These are phyloP conservation scores for Puma concolor DNA, from an alignment of 2,113 vertebrate genomes.

Conservation along the genomic window DNA sequence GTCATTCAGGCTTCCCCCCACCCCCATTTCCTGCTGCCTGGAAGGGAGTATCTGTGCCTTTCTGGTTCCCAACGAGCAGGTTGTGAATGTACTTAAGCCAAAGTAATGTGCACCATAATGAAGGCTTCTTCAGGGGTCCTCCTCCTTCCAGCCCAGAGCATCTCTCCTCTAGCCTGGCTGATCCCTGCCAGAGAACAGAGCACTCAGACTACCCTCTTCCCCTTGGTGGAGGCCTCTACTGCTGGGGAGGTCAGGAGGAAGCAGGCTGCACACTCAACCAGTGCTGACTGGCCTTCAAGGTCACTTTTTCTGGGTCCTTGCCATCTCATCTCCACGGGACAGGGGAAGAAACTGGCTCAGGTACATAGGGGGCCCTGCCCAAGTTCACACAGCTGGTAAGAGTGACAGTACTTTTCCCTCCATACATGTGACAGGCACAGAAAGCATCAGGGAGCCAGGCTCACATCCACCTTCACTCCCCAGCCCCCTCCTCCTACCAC, in stretches of 20 bases:
- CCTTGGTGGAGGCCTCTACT: neutral
- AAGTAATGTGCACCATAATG: fast-evolving
- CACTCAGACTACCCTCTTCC: fast-evolving
- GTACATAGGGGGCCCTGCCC: neutral
- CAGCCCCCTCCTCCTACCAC: neutral
- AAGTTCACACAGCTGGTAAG: neutral
- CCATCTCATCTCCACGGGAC: neutral
- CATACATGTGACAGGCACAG: neutral
- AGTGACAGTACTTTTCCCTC: neutral
- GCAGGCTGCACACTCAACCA: fast-evolving
- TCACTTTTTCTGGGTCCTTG: neutral
- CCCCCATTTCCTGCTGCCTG: neutral
- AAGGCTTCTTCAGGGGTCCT: neutral
- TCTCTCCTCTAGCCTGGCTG: neutral
- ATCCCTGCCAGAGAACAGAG: neutral
- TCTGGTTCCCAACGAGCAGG: neutral
- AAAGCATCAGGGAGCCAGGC: neutral
- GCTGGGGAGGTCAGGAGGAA: neutral
- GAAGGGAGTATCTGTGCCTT: neutral
- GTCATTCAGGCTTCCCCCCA: neutral
- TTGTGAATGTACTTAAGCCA: neutral
- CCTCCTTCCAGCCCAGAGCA: neutral
- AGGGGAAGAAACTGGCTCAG: neutral
- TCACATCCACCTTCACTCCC: neutral
- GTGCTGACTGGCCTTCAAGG: neutral